A percentile compares a stretch with the other conserved stretches of the same genome.
phyloP scores from a whole-genome alignment of 2,888 invertebrate genomes.

The Polydrusus tereticollis region DNA sequence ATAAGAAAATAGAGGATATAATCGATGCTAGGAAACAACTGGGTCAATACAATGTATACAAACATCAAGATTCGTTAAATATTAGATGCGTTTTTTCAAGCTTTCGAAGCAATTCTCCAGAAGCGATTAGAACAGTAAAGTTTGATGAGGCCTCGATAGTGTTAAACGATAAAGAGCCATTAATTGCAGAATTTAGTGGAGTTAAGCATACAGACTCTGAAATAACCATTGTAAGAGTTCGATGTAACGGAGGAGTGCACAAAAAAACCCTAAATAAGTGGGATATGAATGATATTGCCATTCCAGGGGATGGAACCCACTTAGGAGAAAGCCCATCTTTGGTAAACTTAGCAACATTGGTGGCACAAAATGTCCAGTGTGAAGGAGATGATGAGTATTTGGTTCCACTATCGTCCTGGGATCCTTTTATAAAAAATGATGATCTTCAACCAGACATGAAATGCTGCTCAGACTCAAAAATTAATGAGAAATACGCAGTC shows the following conservation, averaged over 20 bases:
- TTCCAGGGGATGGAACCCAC: slow-evolving; percentile 72
- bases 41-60: slow-evolving; percentile 62
- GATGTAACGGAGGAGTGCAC: slow-evolving; percentile 62
- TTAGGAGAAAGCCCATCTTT: slow-evolving; percentile 72
- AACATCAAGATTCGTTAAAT: slow-evolving; percentile 52
- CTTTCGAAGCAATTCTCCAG: slow-evolving; percentile 26
- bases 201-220: slow-evolving; percentile 74
- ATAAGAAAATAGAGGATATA: slow-evolving; percentile 64
- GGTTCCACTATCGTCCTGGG: slow-evolving; percentile 73
- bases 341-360: slow-evolving; percentile 72
- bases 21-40: slow-evolving; percentile 63
- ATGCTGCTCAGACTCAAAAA: slow-evolving; percentile 48
- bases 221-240: slow-evolving; percentile 72
- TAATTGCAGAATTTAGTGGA: slow-evolving; percentile 49
- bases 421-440: slow-evolving; percentile 61
- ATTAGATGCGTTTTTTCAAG: slow-evolving; percentile 54
- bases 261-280: slow-evolving; percentile 65
- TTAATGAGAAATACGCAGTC: slow-evolving; percentile 40
- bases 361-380: slow-evolving; percentile 61
- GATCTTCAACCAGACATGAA: slow-evolving; percentile 54
- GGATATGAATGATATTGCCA: slow-evolving; percentile 67
- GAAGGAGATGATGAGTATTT: slow-evolving; percentile 68
- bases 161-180: slow-evolving; percentile 57
- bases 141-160: slow-evolving; percentile 55
- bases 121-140: slow-evolving; percentile 51